Evolutionary conservation across 2,888 invertebrate species (phyloP).

Genomic region (Ditula angustiorana): DNA sequence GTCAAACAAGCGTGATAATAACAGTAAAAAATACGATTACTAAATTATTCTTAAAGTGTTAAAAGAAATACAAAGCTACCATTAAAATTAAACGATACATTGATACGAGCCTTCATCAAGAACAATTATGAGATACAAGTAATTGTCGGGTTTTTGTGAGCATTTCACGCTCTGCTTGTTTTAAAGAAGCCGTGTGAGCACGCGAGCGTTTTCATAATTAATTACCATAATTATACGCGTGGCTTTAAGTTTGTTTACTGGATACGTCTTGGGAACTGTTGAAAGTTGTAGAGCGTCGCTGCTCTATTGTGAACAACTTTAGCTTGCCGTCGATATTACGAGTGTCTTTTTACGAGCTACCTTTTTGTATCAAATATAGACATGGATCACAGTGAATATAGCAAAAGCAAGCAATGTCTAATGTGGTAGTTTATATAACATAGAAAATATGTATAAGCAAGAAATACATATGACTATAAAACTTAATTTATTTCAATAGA

Average conservation of each 20-base stretch:
- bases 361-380: too few relatives aligned
- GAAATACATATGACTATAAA: too few relatives aligned
- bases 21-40: slow-evolving; percentile 57
- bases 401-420: too few relatives aligned
- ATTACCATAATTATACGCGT: slow-evolving; percentile 32
- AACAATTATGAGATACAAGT: slow-evolving; percentile 44
- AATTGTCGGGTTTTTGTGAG: slow-evolving; percentile 65
- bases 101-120: slow-evolving; percentile 44
- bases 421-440: too few relatives aligned
- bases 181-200: slow-evolving; percentile 42
- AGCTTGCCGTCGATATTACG: too few relatives aligned
- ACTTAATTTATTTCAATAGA: too few relatives aligned
- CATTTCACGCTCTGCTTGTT: slow-evolving; percentile 69
- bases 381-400: too few relatives aligned
- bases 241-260: slow-evolving; percentile 9
- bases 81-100: slow-evolving; percentile 53
- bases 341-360: too few relatives aligned
- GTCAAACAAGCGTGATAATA: slow-evolving; percentile 11
- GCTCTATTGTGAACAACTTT: background rate
- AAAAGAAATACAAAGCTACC: slow-evolving; percentile 51
- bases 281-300: background rate
- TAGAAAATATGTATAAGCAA: too few relatives aligned
- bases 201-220: slow-evolving; percentile 34
- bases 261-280: background rate
- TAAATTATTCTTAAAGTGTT: slow-evolving; percentile 56